Conservation (phyloP, 2,888 invertebrate genomes). For the Sphaeridia pumilis region DNA sequence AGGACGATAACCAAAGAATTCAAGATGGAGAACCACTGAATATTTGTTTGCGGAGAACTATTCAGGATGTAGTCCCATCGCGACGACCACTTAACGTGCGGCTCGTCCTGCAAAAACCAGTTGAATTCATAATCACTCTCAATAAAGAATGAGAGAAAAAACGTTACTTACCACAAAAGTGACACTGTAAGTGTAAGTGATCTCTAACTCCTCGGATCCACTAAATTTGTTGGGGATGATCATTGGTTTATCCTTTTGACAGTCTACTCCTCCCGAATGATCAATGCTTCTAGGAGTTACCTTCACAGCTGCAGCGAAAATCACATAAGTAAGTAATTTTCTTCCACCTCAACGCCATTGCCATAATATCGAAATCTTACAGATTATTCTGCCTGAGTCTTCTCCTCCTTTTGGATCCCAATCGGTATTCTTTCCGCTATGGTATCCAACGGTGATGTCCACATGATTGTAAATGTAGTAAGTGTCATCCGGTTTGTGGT, state of each 20-base stretch:
- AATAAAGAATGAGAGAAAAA: not conserved
- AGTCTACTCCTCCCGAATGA: conserved; percentile 40
- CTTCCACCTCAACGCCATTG: not conserved
- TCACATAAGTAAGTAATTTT: not conserved
- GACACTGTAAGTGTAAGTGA: conserved; percentile 80
- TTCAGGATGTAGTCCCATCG: conserved; percentile 99
- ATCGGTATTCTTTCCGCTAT: conserved; percentile 61
- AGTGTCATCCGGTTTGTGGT: conserved; percentile 44
- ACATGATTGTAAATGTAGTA: conserved; percentile 96
- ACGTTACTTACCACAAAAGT: conserved; percentile 51
- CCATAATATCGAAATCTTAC: conserved; percentile 36
- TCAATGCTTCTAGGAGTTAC: conserved; percentile 46
- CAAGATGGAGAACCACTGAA: conserved; percentile 97
- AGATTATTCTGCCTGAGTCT: conserved; percentile 73
- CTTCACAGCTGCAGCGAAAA: conserved; percentile 43
- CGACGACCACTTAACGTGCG: conserved; percentile 54
- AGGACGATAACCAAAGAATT: conserved; percentile 94
- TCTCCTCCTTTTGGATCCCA: conserved; percentile 69
- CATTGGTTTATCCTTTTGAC: conserved; percentile 45
- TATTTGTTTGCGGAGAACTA: conserved; percentile 96
- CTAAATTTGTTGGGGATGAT: conserved; percentile 53
- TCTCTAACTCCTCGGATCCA: conserved; percentile 46
- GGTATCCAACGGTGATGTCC: conserved; percentile 83
- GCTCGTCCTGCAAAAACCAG: conserved; percentile 9
- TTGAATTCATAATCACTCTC: not conserved